Evolutionary conservation across 1,140 invertebrate species (phyloP).

Genomic region (Trichonephila inaurata): DNA sequence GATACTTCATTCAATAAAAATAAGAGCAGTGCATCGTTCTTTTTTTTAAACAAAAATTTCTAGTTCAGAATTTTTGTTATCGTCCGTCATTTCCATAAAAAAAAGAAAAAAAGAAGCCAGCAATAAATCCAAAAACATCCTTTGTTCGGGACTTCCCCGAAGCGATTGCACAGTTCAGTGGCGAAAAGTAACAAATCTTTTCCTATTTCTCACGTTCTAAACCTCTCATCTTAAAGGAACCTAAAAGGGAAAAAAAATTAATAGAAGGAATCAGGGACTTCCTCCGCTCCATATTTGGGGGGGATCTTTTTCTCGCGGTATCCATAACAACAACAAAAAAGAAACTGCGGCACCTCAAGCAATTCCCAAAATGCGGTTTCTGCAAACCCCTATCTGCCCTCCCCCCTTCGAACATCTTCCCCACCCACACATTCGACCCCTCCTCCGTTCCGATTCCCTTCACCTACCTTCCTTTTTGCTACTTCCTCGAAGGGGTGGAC

Average conservation of each 20-base stretch:
- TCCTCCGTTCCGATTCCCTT: background rate
- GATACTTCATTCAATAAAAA: too few species aligned
- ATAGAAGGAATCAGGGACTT: background rate
- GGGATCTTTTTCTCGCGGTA: background rate
- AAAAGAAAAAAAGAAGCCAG: background rate
- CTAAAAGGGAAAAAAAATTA: background rate
- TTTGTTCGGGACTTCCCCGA: background rate
- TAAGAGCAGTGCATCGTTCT: too few species aligned
- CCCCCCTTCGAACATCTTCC: background rate
- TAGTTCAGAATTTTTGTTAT: too few species aligned
- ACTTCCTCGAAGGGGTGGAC: too few species aligned
- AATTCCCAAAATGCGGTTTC: background rate
- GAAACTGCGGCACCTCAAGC: background rate
- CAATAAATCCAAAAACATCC: background rate
- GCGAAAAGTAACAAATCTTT: background rate
- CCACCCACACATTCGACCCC: background rate
- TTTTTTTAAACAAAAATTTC: too few species aligned
- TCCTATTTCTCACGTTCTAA: background rate
- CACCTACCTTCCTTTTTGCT: too few species aligned
- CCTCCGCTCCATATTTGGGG: background rate
- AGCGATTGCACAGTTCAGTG: background rate
- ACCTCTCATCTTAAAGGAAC: background rate
- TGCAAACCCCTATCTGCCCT: background rate
- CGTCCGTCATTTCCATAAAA: background rate
- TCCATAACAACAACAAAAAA: background rate